Evolutionary conservation across 2,888 invertebrate genomes (phyloP).

Genomic region (Drosophila pseudotalamancana): DNA sequence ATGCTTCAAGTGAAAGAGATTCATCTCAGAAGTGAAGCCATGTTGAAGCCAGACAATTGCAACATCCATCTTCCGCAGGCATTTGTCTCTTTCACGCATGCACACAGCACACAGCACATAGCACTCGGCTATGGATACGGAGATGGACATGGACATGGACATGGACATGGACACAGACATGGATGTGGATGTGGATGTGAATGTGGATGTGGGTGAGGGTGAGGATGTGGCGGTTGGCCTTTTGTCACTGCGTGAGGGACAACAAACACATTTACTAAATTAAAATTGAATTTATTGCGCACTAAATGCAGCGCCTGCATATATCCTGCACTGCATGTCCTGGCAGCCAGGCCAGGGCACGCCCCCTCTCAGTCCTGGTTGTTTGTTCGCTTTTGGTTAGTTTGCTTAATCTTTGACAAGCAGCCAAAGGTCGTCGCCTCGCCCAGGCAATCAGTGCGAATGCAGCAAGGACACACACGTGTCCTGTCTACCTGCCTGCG

Average conservation of each 20-base stretch:
- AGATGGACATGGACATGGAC: conserved; percentile 1
- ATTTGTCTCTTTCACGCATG: conserved; percentile 72
- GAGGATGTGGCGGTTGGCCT: conserved; percentile 46
- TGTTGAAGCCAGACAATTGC: conserved; percentile 68
- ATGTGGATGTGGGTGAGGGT: conserved; percentile 26
- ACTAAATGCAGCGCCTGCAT: conserved; percentile 72
- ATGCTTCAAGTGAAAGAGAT: conserved; percentile 49
- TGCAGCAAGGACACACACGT: conserved; percentile 25
- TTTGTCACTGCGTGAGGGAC: conserved; percentile 63
- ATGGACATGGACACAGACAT: conserved; percentile 8
- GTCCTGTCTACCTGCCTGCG: not conserved
- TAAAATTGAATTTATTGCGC: conserved; percentile 79
- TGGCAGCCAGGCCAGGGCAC: not conserved
- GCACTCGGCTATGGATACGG: conserved; percentile 1
- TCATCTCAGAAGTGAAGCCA: conserved; percentile 46
- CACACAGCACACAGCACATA: conserved; percentile 28
- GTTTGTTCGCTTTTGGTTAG: conserved; percentile 70
- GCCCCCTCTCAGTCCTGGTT: conserved; percentile 37
- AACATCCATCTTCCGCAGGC: conserved; percentile 69
- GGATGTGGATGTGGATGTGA: conserved; percentile 40
- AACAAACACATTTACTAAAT: conserved; percentile 78
- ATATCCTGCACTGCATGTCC: conserved; percentile 22
- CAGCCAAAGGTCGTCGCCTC: conserved; percentile 73
- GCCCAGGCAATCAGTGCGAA: conserved; percentile 53
- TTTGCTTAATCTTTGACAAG: conserved; percentile 80